A percentile compares a stretch with the other conserved stretches of the same genome.
Evolutionary conservation across 92 coral and sea anemone species (phyloP).

Genomic region (Hydrozoanthus gracilis): DNA sequence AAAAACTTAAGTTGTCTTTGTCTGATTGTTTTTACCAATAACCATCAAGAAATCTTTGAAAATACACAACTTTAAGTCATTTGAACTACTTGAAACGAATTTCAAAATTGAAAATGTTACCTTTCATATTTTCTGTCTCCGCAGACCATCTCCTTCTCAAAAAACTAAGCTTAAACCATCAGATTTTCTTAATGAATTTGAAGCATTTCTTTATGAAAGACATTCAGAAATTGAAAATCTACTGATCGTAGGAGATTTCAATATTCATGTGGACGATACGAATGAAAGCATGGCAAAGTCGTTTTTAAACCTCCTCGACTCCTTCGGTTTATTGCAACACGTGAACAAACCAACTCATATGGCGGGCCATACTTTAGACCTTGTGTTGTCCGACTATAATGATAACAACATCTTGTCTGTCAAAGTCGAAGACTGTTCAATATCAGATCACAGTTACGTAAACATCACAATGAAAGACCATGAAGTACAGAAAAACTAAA

Average conservation of each 20-base stretch:
- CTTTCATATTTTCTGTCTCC: not conserved
- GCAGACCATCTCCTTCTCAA: not conserved
- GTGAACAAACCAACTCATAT: constrained; percentile 5
- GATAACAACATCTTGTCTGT: constrained; percentile 19
- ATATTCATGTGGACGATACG: constrained; percentile 1
- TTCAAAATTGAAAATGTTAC: not conserved
- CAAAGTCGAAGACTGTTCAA: constrained; percentile 12
- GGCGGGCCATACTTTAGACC: constrained; percentile 22
- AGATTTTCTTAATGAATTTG: not conserved
- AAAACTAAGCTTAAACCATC: not conserved
- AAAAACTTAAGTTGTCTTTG: no score
- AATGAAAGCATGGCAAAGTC: constrained; percentile 7
- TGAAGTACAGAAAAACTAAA: not conserved
- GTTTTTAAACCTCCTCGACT: not conserved
- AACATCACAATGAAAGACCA: constrained; percentile 4
- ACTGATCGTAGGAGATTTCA: not conserved
- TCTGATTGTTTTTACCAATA: no score
- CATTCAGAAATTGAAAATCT: not conserved
- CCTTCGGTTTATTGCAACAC: not conserved
- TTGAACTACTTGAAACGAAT: not conserved
- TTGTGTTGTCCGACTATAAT: not conserved
- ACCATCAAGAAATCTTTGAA: constrained; percentile 1
- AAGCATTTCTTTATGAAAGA: not conserved
- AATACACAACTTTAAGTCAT: not conserved
- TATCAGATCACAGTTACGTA: constrained; percentile 10